phyloP scores from a whole-genome alignment of 1,140 invertebrate genomes.

The Homalodisca vitripennis region DNA sequence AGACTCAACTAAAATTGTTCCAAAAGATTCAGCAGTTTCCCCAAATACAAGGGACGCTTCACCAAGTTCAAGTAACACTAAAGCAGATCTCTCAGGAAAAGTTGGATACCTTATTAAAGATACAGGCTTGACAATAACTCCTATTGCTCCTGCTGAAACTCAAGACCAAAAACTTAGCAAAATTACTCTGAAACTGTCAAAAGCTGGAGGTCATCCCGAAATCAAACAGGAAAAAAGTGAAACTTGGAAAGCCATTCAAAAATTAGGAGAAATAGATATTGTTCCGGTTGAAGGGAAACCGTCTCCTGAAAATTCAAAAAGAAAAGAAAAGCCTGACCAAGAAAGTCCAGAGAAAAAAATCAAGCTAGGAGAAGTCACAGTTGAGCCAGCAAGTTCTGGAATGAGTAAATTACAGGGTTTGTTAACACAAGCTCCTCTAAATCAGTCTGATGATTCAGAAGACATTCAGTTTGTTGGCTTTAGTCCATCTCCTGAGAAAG shows the following conservation, averaged over 20 bases:
- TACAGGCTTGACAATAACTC: conserved; percentile 29
- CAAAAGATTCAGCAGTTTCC: conserved; percentile 30
- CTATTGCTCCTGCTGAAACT: conserved; percentile 3
- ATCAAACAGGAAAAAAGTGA: conserved; percentile 33
- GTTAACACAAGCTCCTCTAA: conserved; percentile 10
- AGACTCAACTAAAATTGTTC: conserved; percentile 35
- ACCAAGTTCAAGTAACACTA: neutral
- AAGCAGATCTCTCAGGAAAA: conserved; percentile 15
- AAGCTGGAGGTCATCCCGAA: conserved; percentile 31
- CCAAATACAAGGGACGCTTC: conserved; percentile 4
- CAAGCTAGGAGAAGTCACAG: conserved; percentile 21
- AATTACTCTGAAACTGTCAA: conserved; percentile 34
- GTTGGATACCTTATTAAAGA: conserved; percentile 16
- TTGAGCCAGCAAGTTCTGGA: conserved; percentile 27
- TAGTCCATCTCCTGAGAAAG: neutral
- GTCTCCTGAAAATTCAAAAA: conserved; percentile 20
- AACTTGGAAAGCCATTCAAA: conserved; percentile 20
- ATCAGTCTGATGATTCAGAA: conserved; percentile 1
- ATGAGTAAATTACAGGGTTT: conserved; percentile 27
- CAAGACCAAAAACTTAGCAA: conserved; percentile 35
- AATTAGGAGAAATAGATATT: conserved; percentile 7
- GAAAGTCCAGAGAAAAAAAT: conserved; percentile 21
- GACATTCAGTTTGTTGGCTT: neutral
- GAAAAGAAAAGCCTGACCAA: conserved; percentile 34
- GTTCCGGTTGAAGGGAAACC: neutral